Conservation (phyloP, 2,797 vertebrate genomes). For the Chaetophractus vellerosus region DNA sequence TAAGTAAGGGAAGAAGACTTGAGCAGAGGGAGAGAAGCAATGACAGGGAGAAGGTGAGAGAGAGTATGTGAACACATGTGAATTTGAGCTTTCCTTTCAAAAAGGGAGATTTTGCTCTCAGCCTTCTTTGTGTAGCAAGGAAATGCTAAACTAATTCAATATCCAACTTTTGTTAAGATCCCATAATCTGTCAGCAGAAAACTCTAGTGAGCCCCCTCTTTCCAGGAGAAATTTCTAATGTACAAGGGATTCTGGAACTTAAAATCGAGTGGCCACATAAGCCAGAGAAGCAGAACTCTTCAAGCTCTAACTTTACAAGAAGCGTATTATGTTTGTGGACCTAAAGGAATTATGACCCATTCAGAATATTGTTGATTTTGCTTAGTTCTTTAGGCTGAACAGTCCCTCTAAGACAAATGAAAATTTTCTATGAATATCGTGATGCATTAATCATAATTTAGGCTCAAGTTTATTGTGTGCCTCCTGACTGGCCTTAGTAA, state of each 20-base stretch:
- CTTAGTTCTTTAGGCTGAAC: neutral
- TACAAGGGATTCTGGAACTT: neutral
- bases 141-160: neutral
- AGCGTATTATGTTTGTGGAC: neutral
- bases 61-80: too few relatives aligned
- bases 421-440: neutral
- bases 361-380: neutral
- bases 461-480: neutral
- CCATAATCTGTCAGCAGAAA: neutral
- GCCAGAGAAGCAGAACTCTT: neutral
- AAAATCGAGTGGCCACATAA: neutral
- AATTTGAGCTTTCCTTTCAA: neutral
- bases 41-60: rapidly evolving
- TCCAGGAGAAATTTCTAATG: neutral
- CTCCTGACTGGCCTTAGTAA: neutral
- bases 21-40: neutral
- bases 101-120: neutral
- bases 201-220: neutral
- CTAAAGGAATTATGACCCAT: neutral
- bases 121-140: neutral
- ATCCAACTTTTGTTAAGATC: too few relatives aligned
- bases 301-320: neutral
- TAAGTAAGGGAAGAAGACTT: neutral
- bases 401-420: neutral
- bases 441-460: neutral